These are phyloP conservation scores for Drosophila mulleri DNA, from an alignment of 2,888 invertebrate species.

Conservation along the genomic window DNA sequence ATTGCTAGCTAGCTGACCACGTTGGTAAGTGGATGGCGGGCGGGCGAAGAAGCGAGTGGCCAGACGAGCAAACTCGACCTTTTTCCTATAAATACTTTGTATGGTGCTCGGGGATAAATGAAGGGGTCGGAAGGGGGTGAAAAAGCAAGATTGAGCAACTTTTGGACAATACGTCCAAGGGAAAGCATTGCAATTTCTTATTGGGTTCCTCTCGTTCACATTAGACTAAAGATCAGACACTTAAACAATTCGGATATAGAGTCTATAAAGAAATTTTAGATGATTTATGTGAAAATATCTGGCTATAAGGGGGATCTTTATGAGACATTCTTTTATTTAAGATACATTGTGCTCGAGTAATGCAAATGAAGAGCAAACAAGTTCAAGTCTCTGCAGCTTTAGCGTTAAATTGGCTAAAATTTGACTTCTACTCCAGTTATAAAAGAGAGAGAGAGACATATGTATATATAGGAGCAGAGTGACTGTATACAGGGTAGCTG, in stretches of 20 bases:
- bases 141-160: background rate
- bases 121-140: background rate
- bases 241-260: background rate
- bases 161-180: background rate
- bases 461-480: no score
- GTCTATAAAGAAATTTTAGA: no score
- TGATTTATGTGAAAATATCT: no score
- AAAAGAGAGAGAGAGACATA: no score
- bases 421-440: no score
- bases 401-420: no score
- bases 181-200: background rate
- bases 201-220: background rate
- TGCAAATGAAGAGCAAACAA: no score
- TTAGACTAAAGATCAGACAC: background rate
- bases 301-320: no score
- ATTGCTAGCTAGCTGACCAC: background rate
- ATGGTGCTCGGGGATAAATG: background rate
- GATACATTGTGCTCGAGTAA: no score
- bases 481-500: background rate
- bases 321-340: no score
- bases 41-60: background rate
- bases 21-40: slow-evolving; percentile 21
- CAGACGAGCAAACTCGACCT: background rate
- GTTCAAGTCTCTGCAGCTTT: no score
- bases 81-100: background rate